Evolutionary conservation across 2,888 invertebrate species (phyloP).

Genomic region (Teleiodes luculella): DNA sequence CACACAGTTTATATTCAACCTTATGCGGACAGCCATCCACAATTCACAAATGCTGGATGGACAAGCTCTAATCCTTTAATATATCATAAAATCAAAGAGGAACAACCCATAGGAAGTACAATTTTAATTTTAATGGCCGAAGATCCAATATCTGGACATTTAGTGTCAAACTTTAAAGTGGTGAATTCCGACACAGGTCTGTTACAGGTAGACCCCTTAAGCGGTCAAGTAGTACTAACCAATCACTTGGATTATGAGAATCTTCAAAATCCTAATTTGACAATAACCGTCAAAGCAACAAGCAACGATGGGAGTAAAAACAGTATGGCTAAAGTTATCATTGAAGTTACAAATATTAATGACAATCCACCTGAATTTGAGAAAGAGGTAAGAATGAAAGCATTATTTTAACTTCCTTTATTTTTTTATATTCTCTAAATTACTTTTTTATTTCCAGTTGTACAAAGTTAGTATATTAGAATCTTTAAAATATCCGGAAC

Average conservation of each 20-base stretch:
- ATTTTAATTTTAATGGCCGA: constrained; percentile 83
- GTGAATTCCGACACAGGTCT: constrained; percentile 75
- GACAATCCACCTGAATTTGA: constrained; percentile 87
- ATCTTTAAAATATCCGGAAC: constrained; percentile 82
- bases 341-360: constrained; percentile 86
- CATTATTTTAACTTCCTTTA: no score
- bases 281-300: constrained; percentile 77
- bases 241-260: constrained; percentile 88
- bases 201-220: constrained; percentile 80
- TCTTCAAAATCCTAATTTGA: constrained; percentile 78
- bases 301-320: constrained; percentile 75
- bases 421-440: background rate
- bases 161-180: constrained; percentile 80
- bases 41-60: constrained; percentile 86
- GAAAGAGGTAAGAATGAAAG: constrained; percentile 74
- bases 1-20: constrained; percentile 88
- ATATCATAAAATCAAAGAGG: constrained; percentile 84
- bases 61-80: constrained; percentile 83
- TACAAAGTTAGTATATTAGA: constrained; percentile 86
- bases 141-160: constrained; percentile 82
- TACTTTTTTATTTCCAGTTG: constrained; percentile 53
- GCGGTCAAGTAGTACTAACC: constrained; percentile 86
- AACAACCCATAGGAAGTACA: constrained; percentile 86
- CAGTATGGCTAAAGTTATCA: constrained; percentile 82
- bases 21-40: constrained; percentile 86